Base-by-base conservation (phyloP, 1,140 invertebrate species). In the Caenorhabditis latens region DNA sequence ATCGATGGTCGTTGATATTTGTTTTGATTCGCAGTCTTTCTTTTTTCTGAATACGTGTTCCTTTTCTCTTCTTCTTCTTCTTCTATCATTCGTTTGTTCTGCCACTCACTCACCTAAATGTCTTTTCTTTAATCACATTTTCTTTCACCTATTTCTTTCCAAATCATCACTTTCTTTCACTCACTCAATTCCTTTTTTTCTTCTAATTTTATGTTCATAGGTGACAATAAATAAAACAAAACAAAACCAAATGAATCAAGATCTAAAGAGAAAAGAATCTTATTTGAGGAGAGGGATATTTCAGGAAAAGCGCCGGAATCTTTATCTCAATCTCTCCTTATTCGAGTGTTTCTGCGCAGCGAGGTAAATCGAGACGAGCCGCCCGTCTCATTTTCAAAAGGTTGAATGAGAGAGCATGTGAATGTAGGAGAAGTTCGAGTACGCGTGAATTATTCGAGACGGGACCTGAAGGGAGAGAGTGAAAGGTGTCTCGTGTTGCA, bases 1-100 rank as follows among this genome's bases (percentile, higher is more conserved):
- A 79, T 88, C 57, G 87, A 88, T 82, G 87, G 87, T 55, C 67
- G 83, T 48, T 88, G 79, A 85, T 65, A 46, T 43, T 87, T 16
- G 71, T 84, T 57, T 84, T 50, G 71, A 79, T 79, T 79, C 71
- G 46, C 71, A 79, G 71, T 50, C 46, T 79, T 50, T 79, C 46
- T n/a, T 46, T 50, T 48, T 79, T 79, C 71, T 79, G 71, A 79
- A 79, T 79, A 79, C 71, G 71, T 79, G 71, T 79, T 5, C 53
- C 19, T n/a, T 50, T 50, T 21, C 53, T 79, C n/a, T 79, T 79
- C n/a, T n/a, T 58, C 19, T 58, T 63, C 24, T 24, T 50, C n/a
- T 24, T 79, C 43, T 79, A 79, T 79, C 71, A 42, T 79, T 79
- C 21, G 71, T 79, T 79, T 32, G 9, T 40, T 21, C n/a, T 24